Conservation (phyloP, 2,113 vertebrate genomes). For the Leptodactylus fuscus region DNA sequence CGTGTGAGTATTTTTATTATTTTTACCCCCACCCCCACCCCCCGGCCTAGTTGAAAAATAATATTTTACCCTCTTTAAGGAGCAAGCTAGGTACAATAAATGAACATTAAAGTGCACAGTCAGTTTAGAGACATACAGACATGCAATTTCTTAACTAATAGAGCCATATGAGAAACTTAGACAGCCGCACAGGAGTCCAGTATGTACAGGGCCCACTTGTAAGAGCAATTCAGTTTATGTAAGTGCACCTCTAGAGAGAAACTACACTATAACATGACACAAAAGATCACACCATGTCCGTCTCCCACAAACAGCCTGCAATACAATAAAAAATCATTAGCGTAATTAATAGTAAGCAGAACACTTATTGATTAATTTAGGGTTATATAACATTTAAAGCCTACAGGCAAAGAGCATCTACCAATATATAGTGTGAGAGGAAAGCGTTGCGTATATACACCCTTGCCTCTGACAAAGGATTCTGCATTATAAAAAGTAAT, state of each 20-base stretch:
- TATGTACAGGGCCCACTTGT: no score
- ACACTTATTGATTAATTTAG: conserved; percentile 33
- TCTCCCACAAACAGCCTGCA: background rate
- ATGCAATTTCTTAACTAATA: no score
- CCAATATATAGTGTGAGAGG: background rate
- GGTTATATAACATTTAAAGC: conserved; percentile 34
- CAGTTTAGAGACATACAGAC: no score
- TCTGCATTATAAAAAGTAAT: background rate
- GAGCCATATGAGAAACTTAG: no score
- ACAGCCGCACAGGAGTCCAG: no score
- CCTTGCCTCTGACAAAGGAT: background rate
- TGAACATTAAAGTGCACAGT: no score
- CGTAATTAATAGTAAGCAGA: conserved; percentile 24
- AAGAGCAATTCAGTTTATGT: background rate
- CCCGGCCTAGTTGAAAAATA: no score
- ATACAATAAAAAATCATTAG: background rate
- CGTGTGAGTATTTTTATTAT: no score
- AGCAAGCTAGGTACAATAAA: no score
- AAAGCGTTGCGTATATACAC: background rate
- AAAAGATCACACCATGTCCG: background rate
- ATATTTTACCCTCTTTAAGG: no score
- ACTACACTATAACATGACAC: background rate
- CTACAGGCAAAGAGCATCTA: background rate
- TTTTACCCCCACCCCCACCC: no score
- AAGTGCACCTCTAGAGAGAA: background rate